Base-by-base conservation (phyloP, 2,113 vertebrate genomes). In the Epinephelus moara region DNA sequence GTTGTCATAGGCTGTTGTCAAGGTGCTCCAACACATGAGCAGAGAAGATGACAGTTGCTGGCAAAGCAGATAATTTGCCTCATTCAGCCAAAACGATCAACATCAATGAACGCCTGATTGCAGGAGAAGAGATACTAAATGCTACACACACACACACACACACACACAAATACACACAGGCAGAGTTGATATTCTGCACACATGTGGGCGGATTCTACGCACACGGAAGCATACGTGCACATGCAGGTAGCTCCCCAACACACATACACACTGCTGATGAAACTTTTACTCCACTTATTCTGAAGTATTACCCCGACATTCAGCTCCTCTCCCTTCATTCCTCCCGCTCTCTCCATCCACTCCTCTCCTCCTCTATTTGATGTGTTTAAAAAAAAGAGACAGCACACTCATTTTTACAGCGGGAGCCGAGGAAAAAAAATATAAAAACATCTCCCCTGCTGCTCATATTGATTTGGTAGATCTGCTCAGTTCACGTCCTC, bases 21-120 rank as follows among this genome's bases (percentile, higher is more conserved):
- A 14, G 47, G 14, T 50, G 49, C 49, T 50, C 4, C 1, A 57
- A 66, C 37, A 40, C 19, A 12, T 33, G 45, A 47, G 49, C 3
- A 25, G 50, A 55, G 62, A 56, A 61, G 70, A 85, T 33, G 71
- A 81, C 61, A 63, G 42, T 47, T 45, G 13, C 86, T 81, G 78
- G 60, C 19, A 75, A 74, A 78, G 81, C 73, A 77, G 75, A 30
- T 86, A 63, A 88, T 93, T 87, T 84, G 30, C 72, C 63, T 64
- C 85, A 89, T 89, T 89, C 89, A 88, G 50, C 68, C 68, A 40
- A 80, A 78, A 25, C 67, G 61, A 76, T 64, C 6, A 15, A 69
- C 85, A 59, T 88, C 80, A 90, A 87, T 89, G 74, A 73, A 49
- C 23, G n/a, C 61, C 75, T 91, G 85, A 91, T 92, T 91, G 82